Conservation (phyloP, 2,888 invertebrate species). For the Zaprionus obscuricornis region DNA sequence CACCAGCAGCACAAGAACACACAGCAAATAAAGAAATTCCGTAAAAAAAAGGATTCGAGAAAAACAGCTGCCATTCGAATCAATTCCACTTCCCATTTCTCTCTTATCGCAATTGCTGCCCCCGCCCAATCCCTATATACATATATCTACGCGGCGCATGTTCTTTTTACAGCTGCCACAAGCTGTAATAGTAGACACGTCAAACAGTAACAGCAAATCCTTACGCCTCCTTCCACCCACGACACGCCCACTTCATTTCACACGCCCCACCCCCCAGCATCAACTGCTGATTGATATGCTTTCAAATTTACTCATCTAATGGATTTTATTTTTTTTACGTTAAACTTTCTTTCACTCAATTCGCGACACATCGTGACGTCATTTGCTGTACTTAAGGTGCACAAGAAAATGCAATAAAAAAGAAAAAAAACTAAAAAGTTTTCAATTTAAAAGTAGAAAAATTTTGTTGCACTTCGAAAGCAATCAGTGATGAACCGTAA, state of each 20-base stretch:
- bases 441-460: too few species aligned
- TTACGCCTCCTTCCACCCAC: background rate
- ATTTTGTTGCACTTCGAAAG: too few species aligned
- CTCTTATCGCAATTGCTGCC: too few species aligned
- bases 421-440: too few species aligned
- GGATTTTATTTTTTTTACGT: conserved; percentile 12
- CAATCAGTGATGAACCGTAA: too few species aligned
- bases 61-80: conserved; percentile 36
- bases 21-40: too few species aligned
- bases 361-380: too few species aligned
- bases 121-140: background rate
- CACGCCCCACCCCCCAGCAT: conserved; percentile 2
- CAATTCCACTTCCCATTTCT: too few species aligned
- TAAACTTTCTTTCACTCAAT: too few species aligned
- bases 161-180: conserved; percentile 30
- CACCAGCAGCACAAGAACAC: too few species aligned
- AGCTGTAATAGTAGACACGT: conserved; percentile 34
- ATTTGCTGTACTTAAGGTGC: too few species aligned
- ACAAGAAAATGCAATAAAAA: too few species aligned
- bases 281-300: conserved; percentile 65
- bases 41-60: conserved; percentile 36
- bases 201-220: conserved; percentile 26
- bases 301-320: conserved; percentile 27
- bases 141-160: conserved; percentile 2
- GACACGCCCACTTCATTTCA: background rate